These are phyloP conservation scores for Lutjanus campechanus DNA, from an alignment of 2,797 vertebrate species.

Conservation along the genomic window DNA sequence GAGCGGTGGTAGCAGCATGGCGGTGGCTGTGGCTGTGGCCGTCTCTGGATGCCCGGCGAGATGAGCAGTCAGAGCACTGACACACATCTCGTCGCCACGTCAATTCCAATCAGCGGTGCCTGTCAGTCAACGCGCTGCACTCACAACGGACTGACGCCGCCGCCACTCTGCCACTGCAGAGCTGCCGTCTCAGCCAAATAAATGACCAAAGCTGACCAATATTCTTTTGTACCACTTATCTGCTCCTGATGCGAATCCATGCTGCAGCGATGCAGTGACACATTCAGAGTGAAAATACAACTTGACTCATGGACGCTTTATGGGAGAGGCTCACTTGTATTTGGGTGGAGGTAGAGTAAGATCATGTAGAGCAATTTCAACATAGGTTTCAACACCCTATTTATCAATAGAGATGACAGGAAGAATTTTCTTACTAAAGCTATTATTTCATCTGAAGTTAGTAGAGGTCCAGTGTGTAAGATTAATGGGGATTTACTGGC, in stretches of 20 bases:
- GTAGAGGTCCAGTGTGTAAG: neutral
- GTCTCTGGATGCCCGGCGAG: slow-evolving; percentile 77
- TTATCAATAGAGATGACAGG: slow-evolving; percentile 7
- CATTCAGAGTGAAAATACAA: slow-evolving; percentile 37
- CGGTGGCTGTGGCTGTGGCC: slow-evolving; percentile 64
- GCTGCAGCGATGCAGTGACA: slow-evolving; percentile 21
- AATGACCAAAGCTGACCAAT: slow-evolving; percentile 63
- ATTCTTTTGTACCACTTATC: slow-evolving; percentile 49
- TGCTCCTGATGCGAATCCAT: slow-evolving; percentile 29
- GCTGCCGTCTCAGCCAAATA: slow-evolving; percentile 68
- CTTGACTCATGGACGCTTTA: slow-evolving; percentile 5
- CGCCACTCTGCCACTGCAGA: slow-evolving; percentile 55
- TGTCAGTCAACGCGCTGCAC: slow-evolving; percentile 76
- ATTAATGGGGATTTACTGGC: too few relatives aligned
- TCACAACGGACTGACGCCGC: slow-evolving; percentile 59
- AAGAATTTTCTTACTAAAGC: slow-evolving; percentile 4
- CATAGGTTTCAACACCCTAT: neutral
- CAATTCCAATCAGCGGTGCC: slow-evolving; percentile 85
- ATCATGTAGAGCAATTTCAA: neutral
- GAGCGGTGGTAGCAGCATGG: slow-evolving; percentile 64
- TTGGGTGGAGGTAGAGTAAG: slow-evolving; percentile 8
- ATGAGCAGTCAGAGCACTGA: slow-evolving; percentile 85
- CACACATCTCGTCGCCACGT: slow-evolving; percentile 83
- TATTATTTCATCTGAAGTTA: slow-evolving; percentile 10
- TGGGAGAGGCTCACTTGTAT: slow-evolving; percentile 12